Percentiles rank a stretch among this genome's conserved stretches.
Conservation (phyloP, 2,113 vertebrate genomes). For the Scomber colias region DNA sequence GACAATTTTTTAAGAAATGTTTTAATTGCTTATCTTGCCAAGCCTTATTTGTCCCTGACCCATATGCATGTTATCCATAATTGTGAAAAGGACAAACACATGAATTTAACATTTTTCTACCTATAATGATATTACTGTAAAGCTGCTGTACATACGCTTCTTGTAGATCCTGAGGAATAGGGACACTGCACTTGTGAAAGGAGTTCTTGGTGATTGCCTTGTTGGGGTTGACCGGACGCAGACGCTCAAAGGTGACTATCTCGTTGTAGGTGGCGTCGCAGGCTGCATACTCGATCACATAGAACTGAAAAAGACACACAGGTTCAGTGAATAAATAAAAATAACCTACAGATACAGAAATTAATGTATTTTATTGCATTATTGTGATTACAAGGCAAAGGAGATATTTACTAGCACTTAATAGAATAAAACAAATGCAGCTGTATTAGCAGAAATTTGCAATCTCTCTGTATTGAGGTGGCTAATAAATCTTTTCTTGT, state of each 20-base stretch:
- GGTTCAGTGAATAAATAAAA: neutral
- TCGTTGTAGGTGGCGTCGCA: slow-evolving; percentile 94
- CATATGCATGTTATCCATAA: neutral
- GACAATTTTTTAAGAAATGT: too few relatives aligned
- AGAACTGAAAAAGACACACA: slow-evolving; percentile 85
- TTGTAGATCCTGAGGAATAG: slow-evolving; percentile 91
- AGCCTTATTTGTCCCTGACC: too few relatives aligned
- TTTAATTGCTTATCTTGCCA: too few relatives aligned
- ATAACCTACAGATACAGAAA: neutral
- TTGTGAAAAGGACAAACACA: neutral
- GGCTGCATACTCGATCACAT: slow-evolving; percentile 93
- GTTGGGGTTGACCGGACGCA: slow-evolving; percentile 91
- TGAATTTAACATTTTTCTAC: neutral
- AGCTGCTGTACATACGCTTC: slow-evolving; percentile 78
- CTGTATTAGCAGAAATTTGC: too few relatives aligned
- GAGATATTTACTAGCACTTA: neutral
- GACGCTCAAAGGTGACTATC: slow-evolving; percentile 91
- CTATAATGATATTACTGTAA: neutral
- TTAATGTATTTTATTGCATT: neutral
- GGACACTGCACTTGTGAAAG: slow-evolving; percentile 90
- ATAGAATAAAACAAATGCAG: neutral
- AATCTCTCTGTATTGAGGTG: too few relatives aligned
- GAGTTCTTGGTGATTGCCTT: slow-evolving; percentile 87
- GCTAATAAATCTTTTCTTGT: neutral
- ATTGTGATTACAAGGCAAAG: neutral